Evolutionary conservation across 2,113 vertebrate species (phyloP).

Genomic region (Ammodytes marinus): DNA sequence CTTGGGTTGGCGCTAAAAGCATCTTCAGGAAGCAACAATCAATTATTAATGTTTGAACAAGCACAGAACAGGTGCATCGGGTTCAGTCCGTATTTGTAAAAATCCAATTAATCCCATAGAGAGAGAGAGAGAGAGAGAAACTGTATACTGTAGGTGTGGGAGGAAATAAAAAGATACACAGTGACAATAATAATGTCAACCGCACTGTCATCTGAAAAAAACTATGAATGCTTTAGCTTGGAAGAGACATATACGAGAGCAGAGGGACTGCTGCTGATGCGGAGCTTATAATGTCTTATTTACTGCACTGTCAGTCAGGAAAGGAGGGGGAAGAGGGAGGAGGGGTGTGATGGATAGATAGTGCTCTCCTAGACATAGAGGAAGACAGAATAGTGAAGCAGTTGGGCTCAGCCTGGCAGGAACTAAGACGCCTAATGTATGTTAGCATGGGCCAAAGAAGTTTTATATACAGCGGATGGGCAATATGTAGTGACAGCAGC

Average conservation of each 20-base stretch:
- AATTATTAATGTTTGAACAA: slow-evolving; percentile 67
- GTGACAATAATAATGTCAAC: slow-evolving; percentile 33
- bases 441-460: not conserved
- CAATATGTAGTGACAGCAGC: not conserved
- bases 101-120: slow-evolving; percentile 7
- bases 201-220: slow-evolving; percentile 27
- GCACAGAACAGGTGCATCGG: slow-evolving; percentile 22
- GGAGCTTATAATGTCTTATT: slow-evolving; percentile 51
- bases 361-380: slow-evolving; percentile 3
- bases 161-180: not conserved
- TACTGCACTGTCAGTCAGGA: slow-evolving; percentile 39
- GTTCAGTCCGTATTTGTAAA: slow-evolving; percentile 21
- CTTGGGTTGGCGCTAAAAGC: slow-evolving; percentile 47
- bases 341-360: slow-evolving; percentile 22
- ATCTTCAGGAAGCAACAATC: slow-evolving; percentile 63
- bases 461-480: slow-evolving; percentile 24
- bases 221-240: slow-evolving; percentile 36
- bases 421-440: slow-evolving; percentile 5
- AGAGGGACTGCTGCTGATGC: slow-evolving; percentile 31
- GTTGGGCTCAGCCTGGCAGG: not conserved
- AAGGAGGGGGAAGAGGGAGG: not conserved
- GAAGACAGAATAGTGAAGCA: slow-evolving; percentile 18
- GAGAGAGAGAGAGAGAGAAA: not conserved
- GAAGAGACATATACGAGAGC: slow-evolving; percentile 27
- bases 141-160: not conserved